phyloP scores from a whole-genome alignment of 1,140 invertebrate genomes.

The Scaptomyza hsui region DNA sequence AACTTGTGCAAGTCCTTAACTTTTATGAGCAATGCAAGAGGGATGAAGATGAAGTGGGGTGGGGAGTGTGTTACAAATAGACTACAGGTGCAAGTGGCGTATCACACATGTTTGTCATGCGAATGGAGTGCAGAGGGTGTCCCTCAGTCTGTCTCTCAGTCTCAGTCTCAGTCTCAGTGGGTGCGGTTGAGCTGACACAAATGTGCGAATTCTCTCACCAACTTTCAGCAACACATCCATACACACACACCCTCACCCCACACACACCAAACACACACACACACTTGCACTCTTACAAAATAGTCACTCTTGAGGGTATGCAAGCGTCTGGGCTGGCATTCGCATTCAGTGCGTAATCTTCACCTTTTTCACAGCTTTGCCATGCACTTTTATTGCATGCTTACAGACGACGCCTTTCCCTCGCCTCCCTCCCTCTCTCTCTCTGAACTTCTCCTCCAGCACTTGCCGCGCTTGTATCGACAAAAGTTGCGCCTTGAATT shows the following conservation, averaged over 20 bases:
- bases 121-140: constrained; percentile 28
- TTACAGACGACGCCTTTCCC: constrained; percentile 19
- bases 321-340: constrained; percentile 45
- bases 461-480: constrained; percentile 63
- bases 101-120: constrained; percentile 77
- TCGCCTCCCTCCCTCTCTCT: neutral
- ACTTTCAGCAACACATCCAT: constrained; percentile 15
- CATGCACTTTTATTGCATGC: constrained; percentile 75
- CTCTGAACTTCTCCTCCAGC: constrained; percentile 3
- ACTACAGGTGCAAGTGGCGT: constrained; percentile 70
- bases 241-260: neutral
- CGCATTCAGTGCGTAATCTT: constrained; percentile 80
- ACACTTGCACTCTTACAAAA: neutral
- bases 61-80: constrained; percentile 37
- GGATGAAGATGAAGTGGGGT: neutral
- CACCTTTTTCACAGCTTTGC: constrained; percentile 69
- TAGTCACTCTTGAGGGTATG: neutral
- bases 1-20: constrained; percentile 81
- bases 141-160: neutral
- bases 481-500: constrained; percentile 76
- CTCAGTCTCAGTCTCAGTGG: constrained; percentile 21
- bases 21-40: constrained; percentile 62
- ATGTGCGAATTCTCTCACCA: constrained; percentile 47
- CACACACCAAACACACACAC: constrained; percentile 4
- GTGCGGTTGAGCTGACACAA: constrained; percentile 46